Base-by-base conservation (phyloP, 1,140 invertebrate species). In the Caenorhabditis briggsae region DNA sequence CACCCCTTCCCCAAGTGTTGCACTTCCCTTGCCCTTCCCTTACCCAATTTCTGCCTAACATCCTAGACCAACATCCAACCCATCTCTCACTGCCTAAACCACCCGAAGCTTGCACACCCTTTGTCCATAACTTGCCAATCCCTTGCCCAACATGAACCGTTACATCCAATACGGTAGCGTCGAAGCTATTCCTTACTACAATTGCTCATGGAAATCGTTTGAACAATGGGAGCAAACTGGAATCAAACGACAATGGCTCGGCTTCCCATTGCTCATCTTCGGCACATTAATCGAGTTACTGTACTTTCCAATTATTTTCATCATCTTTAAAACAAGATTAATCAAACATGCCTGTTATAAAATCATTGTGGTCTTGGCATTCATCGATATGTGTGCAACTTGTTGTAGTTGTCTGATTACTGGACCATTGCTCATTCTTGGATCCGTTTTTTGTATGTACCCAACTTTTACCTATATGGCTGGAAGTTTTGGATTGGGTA, bases 381-480 rank as follows among this genome's bases (percentile, higher is more conserved):
- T 86, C 11, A 64, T 86, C 6, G 84, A 78, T 78, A 78, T 78
- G 70, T 3, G 18, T 14, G 70, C 70, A 11, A 78, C 78, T 43
- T 78, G 50, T 58, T 58, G 65, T 23, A 86, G 78, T 50, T 70
- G 64, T 41, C 41, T 86, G 18, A 61, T 86, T 0, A 86, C 84
- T 20, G 84, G 84, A 53, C 50, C 53, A 16, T 14, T 86, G 84
- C 25, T 78, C 16, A 56, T 86, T 58, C 8, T 78, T 16, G 84
- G 84, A 33, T 70, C 84, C 14, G 65, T 56, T 41, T 86, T 86
- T 25, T 86, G 84, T 50, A 56, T 78, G 65, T 86, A 86, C 25
- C 84, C 84, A n/a, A 86, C 48, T 33, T 86, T 86, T 58, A 86
- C 78, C 0, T 86, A 78, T 78, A n/a, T 78, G 70, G 46, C 70